phyloP scores from a whole-genome alignment of 1,140 invertebrate species.

The Ctenoplectra terminalis region DNA sequence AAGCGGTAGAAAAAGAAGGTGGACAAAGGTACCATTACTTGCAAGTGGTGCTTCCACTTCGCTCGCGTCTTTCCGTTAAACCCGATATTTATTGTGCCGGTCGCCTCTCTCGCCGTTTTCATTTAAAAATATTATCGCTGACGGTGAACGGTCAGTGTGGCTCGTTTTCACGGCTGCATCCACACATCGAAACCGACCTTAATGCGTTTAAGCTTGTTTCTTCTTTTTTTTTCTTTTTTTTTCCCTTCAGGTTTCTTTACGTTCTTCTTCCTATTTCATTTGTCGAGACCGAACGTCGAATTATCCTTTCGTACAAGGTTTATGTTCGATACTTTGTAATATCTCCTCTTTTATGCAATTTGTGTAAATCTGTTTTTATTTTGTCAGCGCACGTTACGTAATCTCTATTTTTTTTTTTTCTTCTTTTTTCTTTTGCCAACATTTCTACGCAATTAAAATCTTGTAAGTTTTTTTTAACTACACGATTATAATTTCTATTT shows the following conservation, averaged over 20 bases:
- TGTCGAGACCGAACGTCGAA: not conserved
- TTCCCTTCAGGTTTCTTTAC: not conserved
- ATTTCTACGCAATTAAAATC: too few species aligned
- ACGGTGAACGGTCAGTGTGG: constrained; percentile 52
- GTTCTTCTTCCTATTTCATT: not conserved
- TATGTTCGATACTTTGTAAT: not conserved
- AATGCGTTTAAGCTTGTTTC: not conserved
- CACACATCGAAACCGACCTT: constrained; percentile 14
- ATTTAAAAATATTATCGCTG: constrained; percentile 77
- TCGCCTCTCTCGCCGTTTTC: constrained; percentile 58
- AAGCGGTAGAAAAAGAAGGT: constrained; percentile 18
- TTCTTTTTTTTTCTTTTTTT: constrained; percentile 7
- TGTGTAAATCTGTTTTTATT: too few species aligned
- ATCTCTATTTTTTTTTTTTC: too few species aligned
- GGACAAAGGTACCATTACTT: constrained; percentile 71
- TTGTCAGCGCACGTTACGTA: too few species aligned
- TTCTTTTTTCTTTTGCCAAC: too few species aligned
- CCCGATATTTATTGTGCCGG: constrained; percentile 74
- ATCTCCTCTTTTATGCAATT: not conserved
- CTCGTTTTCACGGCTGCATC: constrained; percentile 59
- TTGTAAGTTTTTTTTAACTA: too few species aligned
- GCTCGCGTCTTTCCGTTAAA: constrained; percentile 69
- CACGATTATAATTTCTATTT: too few species aligned
- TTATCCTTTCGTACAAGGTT: too few species aligned
- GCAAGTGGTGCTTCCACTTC: constrained; percentile 73